Evolutionary conservation across 1,140 invertebrate species (phyloP).

Genomic region (Atta colombica): DNA sequence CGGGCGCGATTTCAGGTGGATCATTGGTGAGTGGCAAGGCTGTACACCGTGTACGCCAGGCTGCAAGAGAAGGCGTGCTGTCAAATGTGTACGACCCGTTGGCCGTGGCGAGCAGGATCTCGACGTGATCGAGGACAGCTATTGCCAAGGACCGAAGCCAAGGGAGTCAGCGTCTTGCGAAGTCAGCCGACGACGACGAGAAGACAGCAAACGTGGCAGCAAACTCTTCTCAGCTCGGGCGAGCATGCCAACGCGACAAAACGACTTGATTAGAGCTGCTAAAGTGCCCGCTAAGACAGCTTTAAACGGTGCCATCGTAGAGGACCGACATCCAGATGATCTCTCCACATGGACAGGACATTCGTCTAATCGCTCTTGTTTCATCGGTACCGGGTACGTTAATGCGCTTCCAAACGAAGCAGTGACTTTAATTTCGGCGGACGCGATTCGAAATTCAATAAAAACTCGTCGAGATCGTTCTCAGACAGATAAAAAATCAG

Average conservation of each 20-base stretch:
- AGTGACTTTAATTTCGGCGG: background rate
- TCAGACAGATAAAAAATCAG: conserved; percentile 7
- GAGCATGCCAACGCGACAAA: conserved; percentile 41
- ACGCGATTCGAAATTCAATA: conserved; percentile 7
- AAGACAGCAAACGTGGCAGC: background rate
- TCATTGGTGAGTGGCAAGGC: conserved; percentile 82
- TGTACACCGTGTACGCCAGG: conserved; percentile 70
- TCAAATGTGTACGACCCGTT: conserved; percentile 80
- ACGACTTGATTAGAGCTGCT: conserved; percentile 41
- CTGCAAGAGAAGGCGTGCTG: conserved; percentile 72
- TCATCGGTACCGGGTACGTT: background rate
- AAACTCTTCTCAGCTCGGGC: conserved; percentile 10
- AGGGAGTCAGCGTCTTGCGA: conserved; percentile 66
- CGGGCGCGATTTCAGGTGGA: conserved; percentile 76
- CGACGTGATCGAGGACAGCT: conserved; percentile 77
- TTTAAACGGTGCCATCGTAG: background rate
- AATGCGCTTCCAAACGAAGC: conserved; percentile 7
- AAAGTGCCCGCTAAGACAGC: conserved; percentile 4
- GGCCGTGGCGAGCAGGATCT: conserved; percentile 80
- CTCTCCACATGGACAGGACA: background rate
- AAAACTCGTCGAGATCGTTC: background rate
- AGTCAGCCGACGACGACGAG: conserved; percentile 16
- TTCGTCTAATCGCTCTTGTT: background rate
- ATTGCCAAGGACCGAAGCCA: conserved; percentile 78
- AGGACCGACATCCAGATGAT: background rate